A percentile compares a stretch with the other conserved stretches of the same genome.
phyloP scores from a whole-genome alignment of 2,888 invertebrate genomes.

The Ormyrus pomaceus region DNA sequence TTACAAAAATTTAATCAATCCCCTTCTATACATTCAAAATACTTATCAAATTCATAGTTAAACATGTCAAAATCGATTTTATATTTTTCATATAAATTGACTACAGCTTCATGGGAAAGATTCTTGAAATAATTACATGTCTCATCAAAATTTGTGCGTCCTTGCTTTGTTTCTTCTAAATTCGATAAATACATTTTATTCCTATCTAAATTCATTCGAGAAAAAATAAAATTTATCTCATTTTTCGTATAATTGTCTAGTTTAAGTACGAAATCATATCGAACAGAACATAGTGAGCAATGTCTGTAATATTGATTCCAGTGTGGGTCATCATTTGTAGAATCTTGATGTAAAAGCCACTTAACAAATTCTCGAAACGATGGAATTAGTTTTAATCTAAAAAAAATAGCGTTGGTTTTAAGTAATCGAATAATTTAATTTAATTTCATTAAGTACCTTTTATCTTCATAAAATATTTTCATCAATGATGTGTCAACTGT shows the following conservation, averaged over 20 bases:
- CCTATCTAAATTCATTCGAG: constrained; percentile 28
- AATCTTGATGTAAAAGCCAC: constrained; percentile 67
- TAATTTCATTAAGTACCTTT: constrained; percentile 61
- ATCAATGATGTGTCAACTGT: constrained; percentile 62
- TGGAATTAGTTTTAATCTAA: constrained; percentile 64
- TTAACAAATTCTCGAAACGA: constrained; percentile 71
- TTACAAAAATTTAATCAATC: constrained; percentile 39
- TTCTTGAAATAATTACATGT: constrained; percentile 71
- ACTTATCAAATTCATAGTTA: constrained; percentile 66
- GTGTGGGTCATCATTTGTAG: constrained; percentile 69
- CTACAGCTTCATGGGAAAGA: constrained; percentile 63
- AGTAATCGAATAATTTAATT: not conserved
- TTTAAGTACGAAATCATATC: constrained; percentile 69
- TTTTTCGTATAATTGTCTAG: constrained; percentile 67
- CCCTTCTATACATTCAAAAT: constrained; percentile 65
- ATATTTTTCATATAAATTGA: constrained; percentile 68
- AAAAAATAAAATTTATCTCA: constrained; percentile 65
- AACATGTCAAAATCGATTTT: constrained; percentile 73
- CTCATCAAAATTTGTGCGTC: constrained; percentile 64
- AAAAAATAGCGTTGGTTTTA: not conserved
- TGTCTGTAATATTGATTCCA: constrained; percentile 71
- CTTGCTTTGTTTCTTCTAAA: constrained; percentile 64
- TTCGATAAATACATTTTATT: constrained; percentile 60
- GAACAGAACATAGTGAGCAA: constrained; percentile 68
- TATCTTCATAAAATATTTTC: constrained; percentile 66